These are phyloP conservation scores for Chondrilla cf. caribensis DNA, from an alignment of 37 sponge, comb jelly and placozoan species.

Conservation along the genomic window DNA sequence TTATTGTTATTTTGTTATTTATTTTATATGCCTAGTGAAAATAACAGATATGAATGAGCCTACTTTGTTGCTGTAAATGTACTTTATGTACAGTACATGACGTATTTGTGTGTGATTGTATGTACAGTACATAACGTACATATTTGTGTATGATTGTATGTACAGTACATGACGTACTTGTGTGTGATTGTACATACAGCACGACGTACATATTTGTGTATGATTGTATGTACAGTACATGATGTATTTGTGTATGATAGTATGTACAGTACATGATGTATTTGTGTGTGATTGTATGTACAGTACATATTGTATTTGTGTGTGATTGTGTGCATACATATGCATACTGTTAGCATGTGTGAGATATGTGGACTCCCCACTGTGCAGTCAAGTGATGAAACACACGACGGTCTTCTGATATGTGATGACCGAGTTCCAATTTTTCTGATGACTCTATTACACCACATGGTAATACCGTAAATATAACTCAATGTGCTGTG, in stretches of 20 bases:
- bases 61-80: no score
- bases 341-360: background rate
- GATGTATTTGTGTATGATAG: background rate
- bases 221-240: no score
- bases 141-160: background rate
- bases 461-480: background rate
- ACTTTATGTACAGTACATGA: no score
- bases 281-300: background rate
- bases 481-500: background rate
- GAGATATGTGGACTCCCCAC: no score
- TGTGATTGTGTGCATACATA: background rate
- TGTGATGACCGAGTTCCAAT: slow-evolving; percentile 8
- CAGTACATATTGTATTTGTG: background rate
- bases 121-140: no score
- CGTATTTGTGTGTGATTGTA: background rate
- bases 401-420: slow-evolving; percentile 15
- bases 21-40: no score
- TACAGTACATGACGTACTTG: background rate
- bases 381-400: background rate
- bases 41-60: no score
- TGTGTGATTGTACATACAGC: background rate
- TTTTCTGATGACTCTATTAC: slow-evolving; percentile 18
- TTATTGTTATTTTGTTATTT: no score
- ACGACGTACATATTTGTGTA: no score
- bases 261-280: background rate